phyloP scores from a whole-genome alignment of 2,113 vertebrate genomes.

The Crocuta crocuta region DNA sequence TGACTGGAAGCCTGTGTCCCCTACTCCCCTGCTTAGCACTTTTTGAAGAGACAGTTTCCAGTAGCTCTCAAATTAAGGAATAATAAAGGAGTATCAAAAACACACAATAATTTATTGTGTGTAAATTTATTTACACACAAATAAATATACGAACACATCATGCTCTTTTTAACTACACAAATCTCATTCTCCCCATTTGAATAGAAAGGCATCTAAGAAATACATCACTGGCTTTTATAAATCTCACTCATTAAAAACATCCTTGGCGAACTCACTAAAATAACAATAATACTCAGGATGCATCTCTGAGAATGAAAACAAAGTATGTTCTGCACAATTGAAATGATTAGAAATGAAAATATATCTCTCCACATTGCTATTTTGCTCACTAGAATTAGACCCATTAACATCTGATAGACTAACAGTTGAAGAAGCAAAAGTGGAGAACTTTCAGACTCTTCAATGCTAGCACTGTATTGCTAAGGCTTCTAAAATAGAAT shows the following conservation, averaged over 20 bases:
- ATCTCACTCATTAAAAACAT: neutral
- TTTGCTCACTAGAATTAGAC: neutral
- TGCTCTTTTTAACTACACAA: neutral
- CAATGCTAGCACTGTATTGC: neutral
- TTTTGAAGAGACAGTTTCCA: neutral
- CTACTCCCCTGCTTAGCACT: neutral
- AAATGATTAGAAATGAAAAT: conserved; percentile 52
- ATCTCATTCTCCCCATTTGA: neutral
- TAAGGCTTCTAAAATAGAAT: conserved; percentile 2
- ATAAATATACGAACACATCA: neutral
- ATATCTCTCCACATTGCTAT: neutral
- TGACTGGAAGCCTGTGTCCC: neutral
- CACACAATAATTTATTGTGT: no score
- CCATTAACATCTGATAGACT: conserved; percentile 3
- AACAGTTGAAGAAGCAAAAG: neutral
- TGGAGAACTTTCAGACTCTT: neutral
- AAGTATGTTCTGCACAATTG: neutral
- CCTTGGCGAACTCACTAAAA: neutral
- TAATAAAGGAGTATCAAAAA: neutral
- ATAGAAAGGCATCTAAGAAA: neutral
- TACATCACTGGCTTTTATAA: neutral
- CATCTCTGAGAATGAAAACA: neutral
- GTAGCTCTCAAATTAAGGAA: neutral
- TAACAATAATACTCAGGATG: neutral
- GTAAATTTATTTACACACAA: no score